Evolutionary conservation across 2,113 vertebrate species (phyloP).

Genomic region (Cyprinus carpio): DNA sequence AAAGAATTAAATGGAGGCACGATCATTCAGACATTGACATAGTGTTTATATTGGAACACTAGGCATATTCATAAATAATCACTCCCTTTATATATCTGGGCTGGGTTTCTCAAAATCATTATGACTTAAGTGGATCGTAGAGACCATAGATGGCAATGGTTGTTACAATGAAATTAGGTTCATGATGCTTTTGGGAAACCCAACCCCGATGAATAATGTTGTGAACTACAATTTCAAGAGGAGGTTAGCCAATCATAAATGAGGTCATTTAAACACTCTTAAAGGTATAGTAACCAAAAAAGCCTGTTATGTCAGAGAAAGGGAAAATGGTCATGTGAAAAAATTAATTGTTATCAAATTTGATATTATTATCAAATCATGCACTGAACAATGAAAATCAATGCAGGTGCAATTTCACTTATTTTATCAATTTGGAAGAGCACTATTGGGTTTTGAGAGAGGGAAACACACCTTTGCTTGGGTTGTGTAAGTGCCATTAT

Average conservation of each 20-base stretch:
- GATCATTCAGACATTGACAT: not conserved
- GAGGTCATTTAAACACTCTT: too few relatives aligned
- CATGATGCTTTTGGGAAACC: not conserved
- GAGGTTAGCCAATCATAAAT: not conserved
- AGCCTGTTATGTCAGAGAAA: not conserved
- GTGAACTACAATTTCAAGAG: not conserved
- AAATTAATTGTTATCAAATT: not conserved
- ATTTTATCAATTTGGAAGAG: not conserved
- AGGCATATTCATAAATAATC: not conserved
- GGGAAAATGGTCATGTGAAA: not conserved
- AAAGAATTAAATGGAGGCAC: conserved; percentile 52
- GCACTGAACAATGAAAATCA: not conserved
- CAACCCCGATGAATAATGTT: not conserved
- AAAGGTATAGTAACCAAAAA: not conserved
- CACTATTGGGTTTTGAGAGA: too few relatives aligned
- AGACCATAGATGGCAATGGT: not conserved
- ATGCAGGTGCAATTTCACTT: not conserved
- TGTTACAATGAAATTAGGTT: too few relatives aligned
- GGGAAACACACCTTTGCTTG: conserved; percentile 82
- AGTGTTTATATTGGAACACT: not conserved
- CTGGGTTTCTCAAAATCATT: not conserved
- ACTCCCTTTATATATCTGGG: not conserved
- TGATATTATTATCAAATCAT: not conserved
- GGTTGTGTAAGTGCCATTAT: conserved; percentile 93
- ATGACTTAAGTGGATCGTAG: not conserved